These are phyloP conservation scores for Pituophis catenifer DNA, from an alignment of 2,113 vertebrate genomes.

Conservation along the genomic window DNA sequence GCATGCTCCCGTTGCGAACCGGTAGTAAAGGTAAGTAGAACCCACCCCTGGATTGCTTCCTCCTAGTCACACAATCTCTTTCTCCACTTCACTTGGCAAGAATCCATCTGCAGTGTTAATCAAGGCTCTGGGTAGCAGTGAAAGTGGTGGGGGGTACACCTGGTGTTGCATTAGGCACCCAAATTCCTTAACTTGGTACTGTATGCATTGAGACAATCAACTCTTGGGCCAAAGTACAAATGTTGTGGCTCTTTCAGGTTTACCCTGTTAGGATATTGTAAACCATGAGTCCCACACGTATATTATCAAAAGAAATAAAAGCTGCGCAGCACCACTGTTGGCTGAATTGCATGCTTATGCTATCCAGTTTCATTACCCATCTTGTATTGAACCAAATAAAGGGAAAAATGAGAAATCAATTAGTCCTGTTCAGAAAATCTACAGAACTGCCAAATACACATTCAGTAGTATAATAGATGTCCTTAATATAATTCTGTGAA, in stretches of 20 bases:
- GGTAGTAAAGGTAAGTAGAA: no score
- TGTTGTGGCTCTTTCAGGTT: not conserved
- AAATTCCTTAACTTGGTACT: not conserved
- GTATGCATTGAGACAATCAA: not conserved
- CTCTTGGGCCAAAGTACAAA: not conserved
- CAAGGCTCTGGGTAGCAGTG: not conserved
- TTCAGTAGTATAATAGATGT: slow-evolving; percentile 35
- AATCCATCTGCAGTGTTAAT: not conserved
- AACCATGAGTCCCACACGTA: not conserved
- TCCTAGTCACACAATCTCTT: not conserved
- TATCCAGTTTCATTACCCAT: not conserved
- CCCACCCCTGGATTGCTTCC: not conserved
- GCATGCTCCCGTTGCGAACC: no score
- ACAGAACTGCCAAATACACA: slow-evolving; percentile 27
- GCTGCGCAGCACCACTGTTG: not conserved
- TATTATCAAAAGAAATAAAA: not conserved
- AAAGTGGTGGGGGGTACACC: not conserved
- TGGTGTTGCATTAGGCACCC: not conserved
- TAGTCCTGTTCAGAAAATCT: slow-evolving; percentile 43
- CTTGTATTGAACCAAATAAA: slow-evolving; percentile 50
- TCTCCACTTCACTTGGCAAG: not conserved
- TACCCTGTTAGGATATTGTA: not conserved
- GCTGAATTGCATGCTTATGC: not conserved
- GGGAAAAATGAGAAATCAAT: slow-evolving; percentile 38
- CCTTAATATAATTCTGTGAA: slow-evolving; percentile 32